These are phyloP conservation scores for Cotesia chilonis DNA, from an alignment of 1,140 invertebrate species.

Conservation along the genomic window DNA sequence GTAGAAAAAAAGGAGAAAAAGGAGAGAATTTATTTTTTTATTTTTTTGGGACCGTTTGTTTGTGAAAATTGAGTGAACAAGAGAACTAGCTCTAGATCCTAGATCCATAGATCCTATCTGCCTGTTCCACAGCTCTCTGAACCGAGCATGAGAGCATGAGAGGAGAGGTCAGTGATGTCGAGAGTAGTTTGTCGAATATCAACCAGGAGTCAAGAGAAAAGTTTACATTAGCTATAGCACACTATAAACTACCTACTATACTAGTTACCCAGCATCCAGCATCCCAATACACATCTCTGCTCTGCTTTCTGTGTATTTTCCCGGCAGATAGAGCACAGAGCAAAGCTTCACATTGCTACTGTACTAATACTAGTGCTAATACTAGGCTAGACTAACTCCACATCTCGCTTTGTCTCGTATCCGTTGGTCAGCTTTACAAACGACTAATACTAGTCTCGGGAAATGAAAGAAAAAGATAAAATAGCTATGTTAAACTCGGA, in stretches of 20 bases:
- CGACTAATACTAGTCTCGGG: neutral
- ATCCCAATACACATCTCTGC: neutral
- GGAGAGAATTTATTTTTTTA: too few relatives aligned
- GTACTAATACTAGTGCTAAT: too few relatives aligned
- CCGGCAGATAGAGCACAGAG: neutral
- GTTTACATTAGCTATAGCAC: constrained; percentile 7
- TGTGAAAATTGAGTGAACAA: neutral
- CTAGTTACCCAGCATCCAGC: neutral
- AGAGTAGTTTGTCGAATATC: neutral
- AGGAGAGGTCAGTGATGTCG: constrained; percentile 13
- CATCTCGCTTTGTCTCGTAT: constrained; percentile 2
- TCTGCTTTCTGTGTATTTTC: neutral
- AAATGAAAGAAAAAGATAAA: too few relatives aligned
- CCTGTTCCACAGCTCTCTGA: too few relatives aligned
- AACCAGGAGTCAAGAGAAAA: constrained; percentile 6
- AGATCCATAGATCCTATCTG: too few relatives aligned
- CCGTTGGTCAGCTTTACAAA: constrained; percentile 19
- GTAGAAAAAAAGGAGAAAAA: constrained; percentile 10
- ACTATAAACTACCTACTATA: neutral
- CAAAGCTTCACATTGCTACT: constrained; percentile 19
- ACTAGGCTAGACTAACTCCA: too few relatives aligned
- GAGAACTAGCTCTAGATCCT: neutral
- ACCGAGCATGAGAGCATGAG: neutral
- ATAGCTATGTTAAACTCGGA: neutral
- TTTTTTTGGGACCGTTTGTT: too few relatives aligned